Conservation (phyloP, 2,113 vertebrate species). For the Nothocercus julius region DNA sequence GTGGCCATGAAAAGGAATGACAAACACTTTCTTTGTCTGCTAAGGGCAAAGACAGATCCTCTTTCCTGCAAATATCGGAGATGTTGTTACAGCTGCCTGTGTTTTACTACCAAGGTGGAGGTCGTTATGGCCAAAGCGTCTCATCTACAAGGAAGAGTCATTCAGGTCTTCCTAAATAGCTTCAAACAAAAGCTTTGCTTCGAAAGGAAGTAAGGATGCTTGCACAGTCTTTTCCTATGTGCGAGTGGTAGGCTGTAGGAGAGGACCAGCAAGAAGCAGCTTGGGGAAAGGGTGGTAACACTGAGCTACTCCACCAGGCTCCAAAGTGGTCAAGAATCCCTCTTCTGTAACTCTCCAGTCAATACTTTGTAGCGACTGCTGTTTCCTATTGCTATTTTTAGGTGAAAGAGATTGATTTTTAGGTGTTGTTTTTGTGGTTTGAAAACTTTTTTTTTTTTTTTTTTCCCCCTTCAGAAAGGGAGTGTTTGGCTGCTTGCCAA, state of each 20-base stretch:
- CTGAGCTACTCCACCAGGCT: background rate
- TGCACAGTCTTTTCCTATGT: accelerated
- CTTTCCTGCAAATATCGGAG: background rate
- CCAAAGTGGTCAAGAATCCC: background rate
- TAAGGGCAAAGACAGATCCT: background rate
- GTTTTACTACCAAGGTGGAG: background rate
- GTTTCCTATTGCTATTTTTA: constrained; percentile 18
- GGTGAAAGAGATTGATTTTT: background rate
- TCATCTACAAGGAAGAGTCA: background rate
- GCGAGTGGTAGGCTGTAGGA: background rate
- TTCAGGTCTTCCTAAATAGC: background rate
- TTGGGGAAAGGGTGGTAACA: background rate
- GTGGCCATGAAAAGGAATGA: background rate
- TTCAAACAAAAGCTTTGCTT: background rate
- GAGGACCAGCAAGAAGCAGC: background rate
- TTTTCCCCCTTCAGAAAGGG: background rate
- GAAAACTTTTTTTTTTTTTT: background rate
- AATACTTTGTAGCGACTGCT: background rate
- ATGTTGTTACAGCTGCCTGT: background rate
- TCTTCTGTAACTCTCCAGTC: background rate
- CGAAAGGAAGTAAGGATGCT: background rate
- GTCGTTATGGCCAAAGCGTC: background rate
- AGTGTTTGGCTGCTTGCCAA: constrained; percentile 3
- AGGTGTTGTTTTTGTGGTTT: constrained; percentile 8
- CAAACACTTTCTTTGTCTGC: background rate